phyloP scores from a whole-genome alignment of 2,888 invertebrate genomes.

The Zeuzera pyrina region DNA sequence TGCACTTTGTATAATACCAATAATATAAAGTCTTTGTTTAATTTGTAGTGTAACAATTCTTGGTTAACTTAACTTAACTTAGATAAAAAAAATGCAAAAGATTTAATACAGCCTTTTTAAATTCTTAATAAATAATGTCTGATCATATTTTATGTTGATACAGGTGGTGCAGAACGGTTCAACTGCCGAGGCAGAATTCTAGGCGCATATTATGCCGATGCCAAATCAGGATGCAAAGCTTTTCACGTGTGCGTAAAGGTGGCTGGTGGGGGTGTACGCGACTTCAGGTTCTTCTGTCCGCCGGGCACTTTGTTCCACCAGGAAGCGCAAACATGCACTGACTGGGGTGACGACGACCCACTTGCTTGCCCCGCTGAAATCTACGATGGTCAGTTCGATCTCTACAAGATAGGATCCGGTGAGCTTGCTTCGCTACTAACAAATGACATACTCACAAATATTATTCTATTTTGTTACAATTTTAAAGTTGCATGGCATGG shows the following conservation, averaged over 20 bases:
- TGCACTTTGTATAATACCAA: too few relatives aligned
- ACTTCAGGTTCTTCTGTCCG: conserved; percentile 90
- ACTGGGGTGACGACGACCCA: conserved; percentile 83
- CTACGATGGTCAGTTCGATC: conserved; percentile 89
- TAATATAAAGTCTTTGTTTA: too few relatives aligned
- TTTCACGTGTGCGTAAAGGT: conserved; percentile 92
- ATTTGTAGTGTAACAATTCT: too few relatives aligned
- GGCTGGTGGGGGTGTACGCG: conserved; percentile 83
- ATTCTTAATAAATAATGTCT: too few relatives aligned
- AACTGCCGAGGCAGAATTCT: conserved; percentile 88
- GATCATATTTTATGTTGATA: conserved; percentile 4
- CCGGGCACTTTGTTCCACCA: conserved; percentile 94
- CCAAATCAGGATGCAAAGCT: conserved; percentile 89
- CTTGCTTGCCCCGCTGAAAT: conserved; percentile 89
- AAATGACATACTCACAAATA: conserved; percentile 28
- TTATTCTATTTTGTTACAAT: too few relatives aligned
- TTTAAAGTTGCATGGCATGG: too few relatives aligned
- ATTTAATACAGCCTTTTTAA: too few relatives aligned
- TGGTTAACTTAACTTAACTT: too few relatives aligned
- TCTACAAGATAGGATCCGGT: conserved; percentile 86
- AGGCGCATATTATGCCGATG: conserved; percentile 91
- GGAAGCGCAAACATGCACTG: conserved; percentile 92
- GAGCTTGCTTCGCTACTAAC: conserved; percentile 68
- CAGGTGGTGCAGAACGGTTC: conserved; percentile 76
- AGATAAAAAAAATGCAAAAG: too few relatives aligned